Base-by-base conservation (phyloP, 2,113 vertebrate genomes). In the Python bivittatus region DNA sequence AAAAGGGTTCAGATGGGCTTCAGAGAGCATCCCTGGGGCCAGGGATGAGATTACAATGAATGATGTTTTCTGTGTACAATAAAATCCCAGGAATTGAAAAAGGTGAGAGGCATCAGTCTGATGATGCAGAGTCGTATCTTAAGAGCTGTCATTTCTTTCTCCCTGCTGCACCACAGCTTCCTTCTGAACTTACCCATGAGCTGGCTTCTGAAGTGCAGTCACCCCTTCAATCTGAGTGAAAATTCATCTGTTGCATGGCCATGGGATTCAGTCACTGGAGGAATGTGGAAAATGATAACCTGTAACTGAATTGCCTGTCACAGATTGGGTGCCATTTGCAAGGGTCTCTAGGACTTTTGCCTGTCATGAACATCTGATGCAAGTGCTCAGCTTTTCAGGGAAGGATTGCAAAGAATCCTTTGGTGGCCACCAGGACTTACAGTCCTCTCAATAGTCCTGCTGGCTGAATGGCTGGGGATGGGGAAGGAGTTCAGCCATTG, bases 341-440 rank as follows among this genome's bases (percentile, higher is more conserved):
- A 72, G 52, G 86, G 58, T 92, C 54, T 93, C 89, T 84, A 95
- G 93, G 54, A 91, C 83, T 88, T 86, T 54, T 91, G 48, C 91
- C 85, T 96, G 93, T n/a, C 72, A 91, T 64, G 25, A 17, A 88
- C 87, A 91, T 90, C 90, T 56, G 86, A 91, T 94, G 92, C 85
- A 93, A 84, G 92, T 72, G 72, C 25, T 91, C 93, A 93, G 88
- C 91, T n/a, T 92, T 94, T 94, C 86, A 83, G 92, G 94, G 94
- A 94, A 95, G 92, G 90, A 92, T 92, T 96, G 94, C 94, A 95
- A 96, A 95, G 94, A 95, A 84, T 84, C 83, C n/a, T 86, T 95
- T 95, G 94, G 94, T 96, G 20, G 61, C 88, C 0, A 1, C n/a
- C 95, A 94, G 94, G 94, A 91, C 58, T 94, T 53, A 54, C 94